phyloP scores from a whole-genome alignment of 2,888 invertebrate species.

The Elmis aenea region DNA sequence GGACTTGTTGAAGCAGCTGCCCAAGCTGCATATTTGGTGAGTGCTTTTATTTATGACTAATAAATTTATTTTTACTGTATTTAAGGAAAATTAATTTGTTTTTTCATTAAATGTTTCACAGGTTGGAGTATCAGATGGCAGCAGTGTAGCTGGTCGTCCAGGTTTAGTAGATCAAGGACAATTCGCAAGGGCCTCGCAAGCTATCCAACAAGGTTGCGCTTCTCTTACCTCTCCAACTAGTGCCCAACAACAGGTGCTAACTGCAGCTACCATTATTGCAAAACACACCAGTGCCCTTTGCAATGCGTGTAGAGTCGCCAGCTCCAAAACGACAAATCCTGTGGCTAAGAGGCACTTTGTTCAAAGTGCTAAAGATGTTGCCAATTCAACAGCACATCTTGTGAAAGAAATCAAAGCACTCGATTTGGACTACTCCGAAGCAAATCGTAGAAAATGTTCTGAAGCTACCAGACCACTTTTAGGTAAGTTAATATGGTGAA shows the following conservation, averaged over 20 bases:
- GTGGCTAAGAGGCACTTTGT: conserved; percentile 95
- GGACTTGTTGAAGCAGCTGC: conserved; percentile 90
- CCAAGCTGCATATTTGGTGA: conserved; percentile 86
- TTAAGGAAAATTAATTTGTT: too few relatives aligned
- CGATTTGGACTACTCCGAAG: conserved; percentile 78
- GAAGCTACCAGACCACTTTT: conserved; percentile 75
- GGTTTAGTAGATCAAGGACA: conserved; percentile 87
- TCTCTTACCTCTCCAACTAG: conserved; percentile 66
- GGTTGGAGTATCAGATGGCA: conserved; percentile 89
- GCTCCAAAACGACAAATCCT: conserved; percentile 83
- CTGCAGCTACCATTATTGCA: conserved; percentile 90
- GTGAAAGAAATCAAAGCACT: conserved; percentile 91
- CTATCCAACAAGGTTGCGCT: conserved; percentile 85
- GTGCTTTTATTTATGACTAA: too few relatives aligned
- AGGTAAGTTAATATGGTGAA: too few relatives aligned
- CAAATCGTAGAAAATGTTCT: conserved; percentile 67
- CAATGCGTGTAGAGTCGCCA: conserved; percentile 91
- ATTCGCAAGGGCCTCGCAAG: conserved; percentile 81
- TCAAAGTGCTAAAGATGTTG: conserved; percentile 95
- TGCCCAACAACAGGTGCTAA: conserved; percentile 77
- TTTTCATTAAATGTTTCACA: too few relatives aligned
- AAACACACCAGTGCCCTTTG: conserved; percentile 95
- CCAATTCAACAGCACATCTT: conserved; percentile 88
- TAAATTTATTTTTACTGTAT: too few relatives aligned
- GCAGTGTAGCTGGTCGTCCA: conserved; percentile 80